Evolutionary conservation across 2,113 vertebrate genomes (phyloP).

Genomic region (Acinonyx jubatus): DNA sequence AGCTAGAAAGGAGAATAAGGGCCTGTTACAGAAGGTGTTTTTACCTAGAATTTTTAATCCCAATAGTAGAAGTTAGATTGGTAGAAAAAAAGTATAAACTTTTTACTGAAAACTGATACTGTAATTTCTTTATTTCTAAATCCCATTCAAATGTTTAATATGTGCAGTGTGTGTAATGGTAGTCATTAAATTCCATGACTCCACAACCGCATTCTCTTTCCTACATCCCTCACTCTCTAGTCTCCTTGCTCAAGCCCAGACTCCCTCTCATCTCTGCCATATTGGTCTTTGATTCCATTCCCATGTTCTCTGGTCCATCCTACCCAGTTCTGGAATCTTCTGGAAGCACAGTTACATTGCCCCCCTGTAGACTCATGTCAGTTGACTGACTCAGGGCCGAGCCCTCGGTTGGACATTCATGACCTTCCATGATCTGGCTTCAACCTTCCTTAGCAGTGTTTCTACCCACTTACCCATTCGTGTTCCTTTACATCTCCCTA

Average conservation of each 20-base stretch:
- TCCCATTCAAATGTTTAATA: background rate
- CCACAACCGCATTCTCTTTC: background rate
- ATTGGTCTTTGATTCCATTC: background rate
- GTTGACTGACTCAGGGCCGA: background rate
- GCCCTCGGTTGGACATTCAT: background rate
- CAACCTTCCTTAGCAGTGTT: background rate
- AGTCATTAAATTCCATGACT: background rate
- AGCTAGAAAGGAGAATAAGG: background rate
- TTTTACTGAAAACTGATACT: slow-evolving; percentile 7
- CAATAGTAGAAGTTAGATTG: slow-evolving; percentile 1
- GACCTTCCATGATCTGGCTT: background rate
- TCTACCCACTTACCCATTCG: background rate
- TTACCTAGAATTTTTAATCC: slow-evolving; percentile 21
- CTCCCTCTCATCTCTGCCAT: background rate
- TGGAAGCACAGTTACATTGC: background rate
- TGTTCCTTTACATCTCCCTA: background rate
- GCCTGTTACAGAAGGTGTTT: background rate
- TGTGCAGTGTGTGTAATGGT: background rate
- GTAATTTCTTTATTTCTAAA: slow-evolving; percentile 13
- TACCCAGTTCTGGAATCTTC: background rate
- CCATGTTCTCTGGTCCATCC: background rate
- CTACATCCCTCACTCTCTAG: background rate
- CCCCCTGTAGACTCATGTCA: background rate
- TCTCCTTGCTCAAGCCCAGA: background rate
- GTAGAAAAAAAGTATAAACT: background rate